Percentiles rank a stretch among this genome's conserved stretches.
These are phyloP conservation scores for Hassar affinis DNA, from an alignment of 2,113 vertebrate species.

Conservation along the genomic window DNA sequence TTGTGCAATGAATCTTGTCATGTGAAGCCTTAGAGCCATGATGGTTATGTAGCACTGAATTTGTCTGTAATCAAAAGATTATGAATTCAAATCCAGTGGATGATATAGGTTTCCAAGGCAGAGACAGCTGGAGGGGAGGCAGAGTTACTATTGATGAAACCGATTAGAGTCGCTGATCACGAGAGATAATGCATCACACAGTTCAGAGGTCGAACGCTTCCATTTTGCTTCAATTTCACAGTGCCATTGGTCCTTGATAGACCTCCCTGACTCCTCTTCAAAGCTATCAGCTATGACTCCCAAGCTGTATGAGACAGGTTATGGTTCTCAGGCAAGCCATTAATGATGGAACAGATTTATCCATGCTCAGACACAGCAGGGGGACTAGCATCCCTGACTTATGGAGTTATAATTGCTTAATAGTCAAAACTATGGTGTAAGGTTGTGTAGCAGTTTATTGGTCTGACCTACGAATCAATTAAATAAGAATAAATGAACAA, in stretches of 20 bases:
- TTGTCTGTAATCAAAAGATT: not conserved
- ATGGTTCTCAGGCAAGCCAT: slow-evolving; percentile 54
- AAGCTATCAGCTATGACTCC: slow-evolving; percentile 47
- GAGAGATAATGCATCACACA: slow-evolving; percentile 22
- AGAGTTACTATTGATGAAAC: not conserved
- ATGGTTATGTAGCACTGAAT: not conserved
- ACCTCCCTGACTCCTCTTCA: slow-evolving; percentile 47
- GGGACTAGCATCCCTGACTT: slow-evolving; percentile 52
- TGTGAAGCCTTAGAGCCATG: not conserved
- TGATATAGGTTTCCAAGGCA: not conserved
- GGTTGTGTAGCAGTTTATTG: slow-evolving; percentile 9
- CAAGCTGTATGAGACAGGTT: slow-evolving; percentile 50
- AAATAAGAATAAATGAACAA: too few species aligned
- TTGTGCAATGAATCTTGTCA: not conserved
- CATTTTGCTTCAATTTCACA: slow-evolving; percentile 32
- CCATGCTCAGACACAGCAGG: slow-evolving; percentile 44
- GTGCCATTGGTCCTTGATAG: slow-evolving; percentile 26
- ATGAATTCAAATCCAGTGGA: not conserved
- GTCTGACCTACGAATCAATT: too few species aligned
- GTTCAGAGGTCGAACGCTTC: slow-evolving; percentile 2
- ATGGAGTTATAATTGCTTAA: slow-evolving; percentile 66
- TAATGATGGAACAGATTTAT: slow-evolving; percentile 57
- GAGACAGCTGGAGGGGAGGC: not conserved
- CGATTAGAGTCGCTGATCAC: not conserved
- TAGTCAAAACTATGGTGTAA: slow-evolving; percentile 70